These are phyloP conservation scores for Callopanchax toddi DNA, from an alignment of 2,113 vertebrate species.

Conservation along the genomic window DNA sequence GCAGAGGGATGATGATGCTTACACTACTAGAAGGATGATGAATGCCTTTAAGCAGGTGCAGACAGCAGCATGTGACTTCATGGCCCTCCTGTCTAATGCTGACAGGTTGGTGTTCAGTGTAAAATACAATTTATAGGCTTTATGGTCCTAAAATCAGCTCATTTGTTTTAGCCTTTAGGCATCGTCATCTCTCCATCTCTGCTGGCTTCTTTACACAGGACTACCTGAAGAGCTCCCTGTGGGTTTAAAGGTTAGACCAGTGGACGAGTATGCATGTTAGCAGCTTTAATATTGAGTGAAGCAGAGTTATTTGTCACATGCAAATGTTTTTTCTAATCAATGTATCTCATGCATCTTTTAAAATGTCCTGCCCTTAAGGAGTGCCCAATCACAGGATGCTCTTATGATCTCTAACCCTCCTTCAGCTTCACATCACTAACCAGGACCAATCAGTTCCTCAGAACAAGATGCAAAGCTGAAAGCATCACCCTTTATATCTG, in stretches of 20 bases:
- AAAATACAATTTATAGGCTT: conserved; percentile 34
- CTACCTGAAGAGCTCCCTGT: neutral
- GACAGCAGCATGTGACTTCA: conserved; percentile 8
- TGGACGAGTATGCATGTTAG: conserved; percentile 6
- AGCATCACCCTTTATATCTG: too few relatives aligned
- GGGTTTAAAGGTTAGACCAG: conserved; percentile 19
- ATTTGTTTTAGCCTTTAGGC: conserved; percentile 15
- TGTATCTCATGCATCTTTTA: neutral
- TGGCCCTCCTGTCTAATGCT: neutral
- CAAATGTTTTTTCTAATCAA: conserved; percentile 8
- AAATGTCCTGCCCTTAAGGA: too few relatives aligned
- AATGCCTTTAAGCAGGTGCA: conserved; percentile 29
- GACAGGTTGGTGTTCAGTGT: conserved; percentile 16
- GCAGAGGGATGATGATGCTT: neutral
- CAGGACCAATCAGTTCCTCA: too few relatives aligned
- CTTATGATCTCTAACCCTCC: neutral
- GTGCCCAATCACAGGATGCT: neutral
- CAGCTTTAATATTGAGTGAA: neutral
- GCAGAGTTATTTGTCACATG: neutral
- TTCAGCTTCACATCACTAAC: neutral
- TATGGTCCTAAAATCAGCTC: conserved; percentile 27
- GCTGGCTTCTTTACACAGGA: conserved; percentile 17
- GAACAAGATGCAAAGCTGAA: too few relatives aligned
- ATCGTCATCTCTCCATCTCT: conserved; percentile 9
- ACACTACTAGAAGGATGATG: conserved; percentile 13